Evolutionary conservation across 2,888 invertebrate genomes (phyloP).

Genomic region (Acronicta leporina): DNA sequence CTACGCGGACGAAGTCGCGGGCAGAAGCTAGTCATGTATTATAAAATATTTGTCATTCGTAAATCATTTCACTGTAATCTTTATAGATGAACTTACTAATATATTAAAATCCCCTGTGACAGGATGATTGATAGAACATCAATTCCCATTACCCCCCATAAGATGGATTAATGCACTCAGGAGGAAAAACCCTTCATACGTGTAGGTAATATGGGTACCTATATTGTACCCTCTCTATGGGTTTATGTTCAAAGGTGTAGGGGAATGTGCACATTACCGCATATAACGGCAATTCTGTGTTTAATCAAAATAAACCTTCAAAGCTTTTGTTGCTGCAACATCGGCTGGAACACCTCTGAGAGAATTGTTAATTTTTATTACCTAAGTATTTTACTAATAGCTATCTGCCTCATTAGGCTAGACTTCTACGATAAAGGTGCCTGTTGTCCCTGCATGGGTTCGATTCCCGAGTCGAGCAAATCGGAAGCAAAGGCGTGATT

Average conservation of each 20-base stretch:
- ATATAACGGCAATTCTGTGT: not conserved
- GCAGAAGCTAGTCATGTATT: no score
- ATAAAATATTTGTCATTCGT: slow-evolving; percentile 16
- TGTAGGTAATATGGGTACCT: slow-evolving; percentile 48
- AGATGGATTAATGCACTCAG: slow-evolving; percentile 64
- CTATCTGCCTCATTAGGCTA: no score
- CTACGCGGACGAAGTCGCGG: no score
- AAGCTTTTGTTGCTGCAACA: no score
- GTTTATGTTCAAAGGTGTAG: slow-evolving; percentile 29
- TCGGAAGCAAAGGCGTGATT: no score
- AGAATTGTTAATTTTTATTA: no score
- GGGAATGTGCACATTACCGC: slow-evolving; percentile 12
- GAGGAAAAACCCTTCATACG: slow-evolving; percentile 60
- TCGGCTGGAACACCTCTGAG: no score
- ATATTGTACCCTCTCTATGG: slow-evolving; percentile 26
- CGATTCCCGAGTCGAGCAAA: no score
- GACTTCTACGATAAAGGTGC: no score
- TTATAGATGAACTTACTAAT: not conserved
- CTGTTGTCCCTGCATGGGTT: no score
- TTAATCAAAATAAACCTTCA: no score
- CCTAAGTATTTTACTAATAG: no score
- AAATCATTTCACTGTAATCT: slow-evolving; percentile 7
- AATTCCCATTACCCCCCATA: slow-evolving; percentile 53
- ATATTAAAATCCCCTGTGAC: slow-evolving; percentile 41
- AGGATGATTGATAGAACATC: slow-evolving; percentile 60